Conservation (phyloP, 2,888 invertebrate genomes). For the Lordiphosa fenestrarum region DNA sequence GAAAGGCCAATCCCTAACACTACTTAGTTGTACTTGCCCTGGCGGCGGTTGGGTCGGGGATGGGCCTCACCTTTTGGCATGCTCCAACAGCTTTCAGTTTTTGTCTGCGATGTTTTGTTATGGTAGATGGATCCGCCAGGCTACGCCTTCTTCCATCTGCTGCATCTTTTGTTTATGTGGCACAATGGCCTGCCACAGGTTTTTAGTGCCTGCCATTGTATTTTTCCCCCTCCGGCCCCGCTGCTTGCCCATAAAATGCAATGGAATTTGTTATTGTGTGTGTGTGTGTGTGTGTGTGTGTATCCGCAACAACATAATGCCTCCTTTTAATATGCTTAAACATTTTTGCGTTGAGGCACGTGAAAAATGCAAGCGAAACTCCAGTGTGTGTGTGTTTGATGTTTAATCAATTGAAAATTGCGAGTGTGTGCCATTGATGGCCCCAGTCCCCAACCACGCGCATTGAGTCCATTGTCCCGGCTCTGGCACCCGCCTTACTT, state of each 20-base stretch:
- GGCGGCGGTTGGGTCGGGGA: not conserved
- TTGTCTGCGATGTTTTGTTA: slow-evolving; percentile 42
- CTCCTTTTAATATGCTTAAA: slow-evolving; percentile 57
- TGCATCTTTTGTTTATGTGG: slow-evolving; percentile 69
- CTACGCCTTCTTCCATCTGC: slow-evolving; percentile 46
- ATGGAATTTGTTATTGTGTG: slow-evolving; percentile 65
- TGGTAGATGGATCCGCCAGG: slow-evolving; percentile 51
- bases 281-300: slow-evolving; percentile 32
- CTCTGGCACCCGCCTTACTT: slow-evolving; percentile 37
- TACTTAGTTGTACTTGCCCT: slow-evolving; percentile 28
- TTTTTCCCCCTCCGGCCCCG: slow-evolving; percentile 4
- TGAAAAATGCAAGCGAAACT: slow-evolving; percentile 59
- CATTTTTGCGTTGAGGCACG: slow-evolving; percentile 63
- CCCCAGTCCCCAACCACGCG: slow-evolving; percentile 1
- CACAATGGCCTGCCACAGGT: slow-evolving; percentile 68
- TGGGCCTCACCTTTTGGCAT: slow-evolving; percentile 60
- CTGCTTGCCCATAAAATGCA: slow-evolving; percentile 61
- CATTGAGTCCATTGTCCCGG: slow-evolving; percentile 44
- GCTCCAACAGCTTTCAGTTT: slow-evolving; percentile 49
- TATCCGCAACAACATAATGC: slow-evolving; percentile 52
- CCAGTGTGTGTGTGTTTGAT: slow-evolving; percentile 54
- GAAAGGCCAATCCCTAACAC: slow-evolving; percentile 51
- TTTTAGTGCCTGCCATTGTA: slow-evolving; percentile 65
- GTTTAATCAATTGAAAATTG: slow-evolving; percentile 69
- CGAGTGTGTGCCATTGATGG: slow-evolving; percentile 35